Percentiles rank a stretch among this genome's conserved stretches.
Conservation (phyloP, 2,888 invertebrate genomes). For the Hypomecis atomaria region DNA sequence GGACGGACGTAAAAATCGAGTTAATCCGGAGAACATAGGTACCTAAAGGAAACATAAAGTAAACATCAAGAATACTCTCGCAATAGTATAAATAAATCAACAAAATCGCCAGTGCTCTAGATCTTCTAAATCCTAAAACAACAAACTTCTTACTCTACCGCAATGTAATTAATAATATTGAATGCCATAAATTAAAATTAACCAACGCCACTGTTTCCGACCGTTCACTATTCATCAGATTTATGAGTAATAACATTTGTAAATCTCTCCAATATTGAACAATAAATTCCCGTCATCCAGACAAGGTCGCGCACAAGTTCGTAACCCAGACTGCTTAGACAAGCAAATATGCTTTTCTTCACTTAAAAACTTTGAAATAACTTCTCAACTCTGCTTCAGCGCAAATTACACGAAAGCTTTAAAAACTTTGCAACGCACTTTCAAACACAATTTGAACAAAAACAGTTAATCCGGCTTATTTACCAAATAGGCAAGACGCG, state of each 20-base stretch:
- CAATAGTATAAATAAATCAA: neutral
- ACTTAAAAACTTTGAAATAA: constrained; percentile 17
- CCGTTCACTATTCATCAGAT: constrained; percentile 8
- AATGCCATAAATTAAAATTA: constrained; percentile 15
- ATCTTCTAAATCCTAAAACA: neutral
- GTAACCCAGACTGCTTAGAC: constrained; percentile 6
- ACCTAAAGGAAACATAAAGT: too few species aligned
- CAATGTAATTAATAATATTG: neutral
- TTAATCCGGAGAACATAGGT: too few species aligned
- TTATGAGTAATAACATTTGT: constrained; percentile 9
- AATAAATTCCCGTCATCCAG: constrained; percentile 18
- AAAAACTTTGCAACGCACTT: constrained; percentile 7
- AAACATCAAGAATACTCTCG: neutral
- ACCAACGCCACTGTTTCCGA: constrained; percentile 4
- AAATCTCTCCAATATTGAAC: constrained; percentile 14
- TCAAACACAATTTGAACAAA: neutral
- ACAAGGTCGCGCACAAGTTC: constrained; percentile 15
- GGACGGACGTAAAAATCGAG: too few species aligned
- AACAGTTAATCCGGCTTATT: neutral
- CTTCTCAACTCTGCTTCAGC: constrained; percentile 9
- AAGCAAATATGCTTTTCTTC: constrained; percentile 4
- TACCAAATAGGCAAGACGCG: neutral
- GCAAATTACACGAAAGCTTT: constrained; percentile 1
- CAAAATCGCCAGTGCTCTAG: neutral
- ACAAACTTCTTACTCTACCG: neutral